Percentiles rank a stretch among this genome's conserved stretches.
phyloP scores from a whole-genome alignment of 1,140 invertebrate species.

The Zaprionus ornatus region DNA sequence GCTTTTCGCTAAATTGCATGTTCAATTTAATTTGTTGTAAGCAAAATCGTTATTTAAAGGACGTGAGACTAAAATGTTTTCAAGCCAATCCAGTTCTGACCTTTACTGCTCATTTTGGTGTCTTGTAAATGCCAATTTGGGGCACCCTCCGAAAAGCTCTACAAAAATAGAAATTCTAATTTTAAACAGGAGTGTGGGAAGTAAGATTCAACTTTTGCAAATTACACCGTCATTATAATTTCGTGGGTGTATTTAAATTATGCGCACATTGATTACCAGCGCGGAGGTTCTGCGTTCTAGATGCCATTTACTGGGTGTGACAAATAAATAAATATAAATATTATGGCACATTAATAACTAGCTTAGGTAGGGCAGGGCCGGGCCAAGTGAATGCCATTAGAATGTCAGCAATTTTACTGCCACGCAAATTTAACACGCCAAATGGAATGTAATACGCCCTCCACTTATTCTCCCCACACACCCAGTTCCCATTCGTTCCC shows the following conservation, averaged over 20 bases:
- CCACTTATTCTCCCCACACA: neutral
- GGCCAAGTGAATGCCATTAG: slow-evolving; percentile 37
- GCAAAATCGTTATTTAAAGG: neutral
- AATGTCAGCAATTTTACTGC: slow-evolving; percentile 69
- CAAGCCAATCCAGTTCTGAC: neutral
- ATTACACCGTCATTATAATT: slow-evolving; percentile 16
- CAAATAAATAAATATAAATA: slow-evolving; percentile 43
- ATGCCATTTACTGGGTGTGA: neutral
- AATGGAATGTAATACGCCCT: slow-evolving; percentile 68
- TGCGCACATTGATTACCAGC: slow-evolving; percentile 18
- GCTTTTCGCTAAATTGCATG: neutral
- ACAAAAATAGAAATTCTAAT: slow-evolving; percentile 36
- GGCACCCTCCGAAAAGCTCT: neutral
- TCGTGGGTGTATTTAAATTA: slow-evolving; percentile 50
- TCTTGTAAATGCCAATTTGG: neutral
- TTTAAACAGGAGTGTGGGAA: slow-evolving; percentile 21
- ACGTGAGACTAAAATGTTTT: neutral
- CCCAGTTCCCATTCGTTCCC: neutral
- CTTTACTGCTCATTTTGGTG: neutral
- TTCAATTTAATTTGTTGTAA: neutral
- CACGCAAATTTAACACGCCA: slow-evolving; percentile 65
- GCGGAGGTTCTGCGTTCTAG: neutral
- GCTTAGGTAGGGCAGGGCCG: slow-evolving; percentile 1
- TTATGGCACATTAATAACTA: slow-evolving; percentile 72
- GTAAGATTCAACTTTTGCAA: neutral